Evolutionary conservation across 2,888 invertebrate genomes (phyloP).

Genomic region (Dascillus cervinus): DNA sequence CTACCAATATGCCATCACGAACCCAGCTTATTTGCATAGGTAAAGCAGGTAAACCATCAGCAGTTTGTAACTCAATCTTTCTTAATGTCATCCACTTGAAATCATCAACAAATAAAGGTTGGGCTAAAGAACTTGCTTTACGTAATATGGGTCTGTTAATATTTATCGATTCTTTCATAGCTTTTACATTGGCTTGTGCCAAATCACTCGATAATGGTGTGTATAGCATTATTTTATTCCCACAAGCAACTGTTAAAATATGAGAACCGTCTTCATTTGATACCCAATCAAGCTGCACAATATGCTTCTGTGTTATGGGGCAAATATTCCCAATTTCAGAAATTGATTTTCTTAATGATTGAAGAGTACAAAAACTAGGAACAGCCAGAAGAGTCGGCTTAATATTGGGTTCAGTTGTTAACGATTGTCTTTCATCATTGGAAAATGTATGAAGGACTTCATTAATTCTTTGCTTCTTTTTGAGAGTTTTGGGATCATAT

Average conservation of each 20-base stretch:
- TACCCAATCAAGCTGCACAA: slow-evolving; percentile 97
- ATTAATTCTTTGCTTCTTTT: slow-evolving; percentile 74
- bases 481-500: slow-evolving; percentile 69
- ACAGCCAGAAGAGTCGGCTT: slow-evolving; percentile 63
- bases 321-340: slow-evolving; percentile 89
- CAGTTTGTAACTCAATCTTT: slow-evolving; percentile 83
- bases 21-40: slow-evolving; percentile 99
- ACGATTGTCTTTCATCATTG: slow-evolving; percentile 60
- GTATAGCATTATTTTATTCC: slow-evolving; percentile 85
- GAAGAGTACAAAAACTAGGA: slow-evolving; percentile 84
- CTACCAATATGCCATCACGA: slow-evolving; percentile 92
- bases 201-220: slow-evolving; percentile 91
- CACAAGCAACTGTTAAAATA: slow-evolving; percentile 92
- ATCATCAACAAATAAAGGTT: slow-evolving; percentile 83
- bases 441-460: slow-evolving; percentile 76
- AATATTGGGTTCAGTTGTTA: slow-evolving; percentile 33
- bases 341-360: slow-evolving; percentile 78
- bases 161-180: slow-evolving; percentile 29
- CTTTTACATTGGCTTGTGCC: slow-evolving; percentile 87
- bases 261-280: slow-evolving; percentile 99
- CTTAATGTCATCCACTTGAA: slow-evolving; percentile 95
- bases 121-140: slow-evolving; percentile 85
- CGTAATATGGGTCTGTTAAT: slow-evolving; percentile 60
- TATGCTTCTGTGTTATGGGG: slow-evolving; percentile 82
- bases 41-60: slow-evolving; percentile 90